Base-by-base conservation (phyloP, 2,113 vertebrate species). In the Candoia aspera region DNA sequence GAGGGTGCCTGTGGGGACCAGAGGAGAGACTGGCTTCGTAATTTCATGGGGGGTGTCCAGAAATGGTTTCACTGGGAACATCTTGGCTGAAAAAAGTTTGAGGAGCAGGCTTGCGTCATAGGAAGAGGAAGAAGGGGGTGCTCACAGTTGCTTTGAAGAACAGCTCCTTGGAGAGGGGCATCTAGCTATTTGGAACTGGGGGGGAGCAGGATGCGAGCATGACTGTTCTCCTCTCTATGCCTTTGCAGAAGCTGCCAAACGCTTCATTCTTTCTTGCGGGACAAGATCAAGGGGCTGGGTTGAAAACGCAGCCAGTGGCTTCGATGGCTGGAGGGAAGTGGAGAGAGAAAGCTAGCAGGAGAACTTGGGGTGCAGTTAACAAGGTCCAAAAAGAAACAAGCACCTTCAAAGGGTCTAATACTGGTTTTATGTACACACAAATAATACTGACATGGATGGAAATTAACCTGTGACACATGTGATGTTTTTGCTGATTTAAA, bases 361-460 rank as follows among this genome's bases (percentile, higher is more conserved):
- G 26, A 85, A 49, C 92, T 91, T 59, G 88, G 49, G 58, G 64
- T 96, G 93, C 90, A 96, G 94, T 91, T 90, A 96, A 96, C 93
- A 93, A 68, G 91, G 96, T 95, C 92, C 95, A 85, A 84, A 83
- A 42, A 94, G 3, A 58, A 95, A 95, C 26, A 37, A 73, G 90
- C 88, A 93, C 97, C 97, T 93, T 96, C 96, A 92, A 21, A 89
- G 90, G 95, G 97, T 96, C 96, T 98, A 98, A 98, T 97, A 98
- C 98, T 98, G 98, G 21, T 96, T 91, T 97, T 98, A 97, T 97
- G 96, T 97, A 98, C 97, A 98, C 95, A 97, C 97, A 95, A 97
- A 97, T 96, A 98, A 98, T 97, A 98, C 97, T 98, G 97, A 96
- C 94, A 95, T 37, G 86, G 94, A 94, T 92, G 94, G 96, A 94